Base-by-base conservation (phyloP, 2,888 invertebrate genomes). In the Bombylius discolor region DNA sequence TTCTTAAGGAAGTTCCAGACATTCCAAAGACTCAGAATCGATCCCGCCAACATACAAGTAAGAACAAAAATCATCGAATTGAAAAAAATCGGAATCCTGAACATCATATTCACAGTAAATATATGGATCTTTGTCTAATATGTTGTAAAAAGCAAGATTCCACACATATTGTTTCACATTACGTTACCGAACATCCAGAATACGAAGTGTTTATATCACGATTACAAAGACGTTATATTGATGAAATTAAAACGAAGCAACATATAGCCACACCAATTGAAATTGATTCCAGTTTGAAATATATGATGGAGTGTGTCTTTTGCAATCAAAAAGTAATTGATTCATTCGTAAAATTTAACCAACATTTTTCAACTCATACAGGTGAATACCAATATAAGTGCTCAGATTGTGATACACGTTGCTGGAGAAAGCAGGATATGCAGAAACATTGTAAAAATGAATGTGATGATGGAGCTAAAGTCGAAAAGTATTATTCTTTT, bases 351-450 rank as follows among this genome's bases (percentile, higher is more conserved):
- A 50, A 54, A n/a, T 50, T 54, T 45, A 32, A 49, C 23, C 33
- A 54, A 7, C 54, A 54, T 13, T 54, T 45, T 13, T 44, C 54
- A 33, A 13, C 50, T 9, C 54, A 54, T 50, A 54, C 54, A 2
- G 54, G 54, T 8, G 54, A 54, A 54, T 54, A 34, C 13, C 44
- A 34, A 14, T 54, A 50, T 54, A 49, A 50, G 33, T 54, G 54
- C 46, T 44, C 45, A 6, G 39, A 7, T 4, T 54, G 54, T 12
- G 31, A 50, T 50, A 31, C 49, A 12, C n/a, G 36, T 32, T 49
- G 14, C 6, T 46, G 23, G 11, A n/a, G 5, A 4, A 54, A 54
- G 1, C 9, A 12, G 1, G 46, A 32, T 23, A 49, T 46, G 1
- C 4, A 44, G 12, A 31, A 31, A 8, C 54, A 54, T 32, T 36